Evolutionary conservation across 2,797 vertebrate species (phyloP), one percentile per base, ranked within the genome.

Genomic region (Pelobates cultripes): DNA sequence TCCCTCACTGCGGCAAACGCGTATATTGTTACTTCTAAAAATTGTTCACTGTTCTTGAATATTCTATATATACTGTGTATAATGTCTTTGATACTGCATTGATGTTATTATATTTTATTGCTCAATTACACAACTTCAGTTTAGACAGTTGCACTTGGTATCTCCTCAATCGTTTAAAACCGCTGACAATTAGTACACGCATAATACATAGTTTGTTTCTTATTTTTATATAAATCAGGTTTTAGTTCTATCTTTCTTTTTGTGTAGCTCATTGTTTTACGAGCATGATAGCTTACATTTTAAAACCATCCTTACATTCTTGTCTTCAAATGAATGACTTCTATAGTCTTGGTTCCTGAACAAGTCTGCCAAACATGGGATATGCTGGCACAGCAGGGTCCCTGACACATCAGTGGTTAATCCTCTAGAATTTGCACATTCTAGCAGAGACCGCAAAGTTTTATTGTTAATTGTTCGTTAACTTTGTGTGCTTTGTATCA

Each of bases 391-490:
- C 51, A 15, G 74, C 63, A 15, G 55, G 41, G 43, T 69, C 68
- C 73, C 60, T 72, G 80, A 72, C 75, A 72, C 70, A 82, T 60
- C 64, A 76, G 67, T 67, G 43, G 73, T 71, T 81, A 81, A 76
- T 74, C 80, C 68, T 77, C 44, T 71, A 57, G 74, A 51, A 82
- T 82, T 77, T 82, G 70, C 77, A 68, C 80, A 82, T 82, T 82
- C 51, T 68, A 72, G 28, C 28, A 4, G 63, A 57, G 75, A 82
- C 77, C 74, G 10, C 47, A 82, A 57, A n/a, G 75, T 17, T 77
- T 77, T 82, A 28, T 28, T 28, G 80, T 82, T 55, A 43, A 82
- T 77, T 82, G 80, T 82, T 82, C 80, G 77, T 82, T 82, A 82
- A 82, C 74, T 71, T 77, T 64, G 45, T 72, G 55, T 72, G 60